phyloP scores from a whole-genome alignment of 2,797 vertebrate genomes.

The Triplophysa bombifrons region DNA sequence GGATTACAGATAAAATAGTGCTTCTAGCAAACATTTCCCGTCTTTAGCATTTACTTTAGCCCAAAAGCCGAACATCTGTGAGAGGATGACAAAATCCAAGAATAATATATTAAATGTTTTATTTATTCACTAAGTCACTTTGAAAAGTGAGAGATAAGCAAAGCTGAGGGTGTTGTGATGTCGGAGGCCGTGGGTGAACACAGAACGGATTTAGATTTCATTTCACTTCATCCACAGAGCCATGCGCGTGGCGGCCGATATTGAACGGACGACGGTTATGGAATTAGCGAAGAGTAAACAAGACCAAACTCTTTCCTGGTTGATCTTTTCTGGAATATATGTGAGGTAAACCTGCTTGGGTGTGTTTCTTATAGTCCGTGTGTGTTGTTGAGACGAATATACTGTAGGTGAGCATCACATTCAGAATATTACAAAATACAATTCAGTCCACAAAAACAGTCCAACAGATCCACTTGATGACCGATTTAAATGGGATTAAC shows the following conservation, averaged over 20 bases:
- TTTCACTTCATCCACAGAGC: not conserved
- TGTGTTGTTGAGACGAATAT: not conserved
- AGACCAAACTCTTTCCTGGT: not conserved
- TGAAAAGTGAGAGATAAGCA: not conserved
- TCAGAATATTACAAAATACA: no score
- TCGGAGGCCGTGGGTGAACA: not conserved
- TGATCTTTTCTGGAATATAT: not conserved
- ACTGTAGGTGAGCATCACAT: no score
- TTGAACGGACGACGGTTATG: not conserved
- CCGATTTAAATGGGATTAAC: no score
- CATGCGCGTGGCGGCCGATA: not conserved
- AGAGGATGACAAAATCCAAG: not conserved
- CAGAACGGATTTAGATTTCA: not conserved
- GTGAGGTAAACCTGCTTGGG: not conserved
- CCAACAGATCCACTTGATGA: no score
- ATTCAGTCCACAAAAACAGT: no score
- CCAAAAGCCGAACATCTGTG: not conserved
- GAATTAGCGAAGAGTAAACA: not conserved
- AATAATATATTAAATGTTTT: not conserved
- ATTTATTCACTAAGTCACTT: not conserved
- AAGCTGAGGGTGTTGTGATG: not conserved
- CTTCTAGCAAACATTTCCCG: not conserved
- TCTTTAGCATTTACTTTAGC: not conserved
- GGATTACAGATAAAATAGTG: not conserved
- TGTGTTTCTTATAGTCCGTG: not conserved